Base-by-base conservation (phyloP, 2,113 vertebrate species). In the Corapipo altera region DNA sequence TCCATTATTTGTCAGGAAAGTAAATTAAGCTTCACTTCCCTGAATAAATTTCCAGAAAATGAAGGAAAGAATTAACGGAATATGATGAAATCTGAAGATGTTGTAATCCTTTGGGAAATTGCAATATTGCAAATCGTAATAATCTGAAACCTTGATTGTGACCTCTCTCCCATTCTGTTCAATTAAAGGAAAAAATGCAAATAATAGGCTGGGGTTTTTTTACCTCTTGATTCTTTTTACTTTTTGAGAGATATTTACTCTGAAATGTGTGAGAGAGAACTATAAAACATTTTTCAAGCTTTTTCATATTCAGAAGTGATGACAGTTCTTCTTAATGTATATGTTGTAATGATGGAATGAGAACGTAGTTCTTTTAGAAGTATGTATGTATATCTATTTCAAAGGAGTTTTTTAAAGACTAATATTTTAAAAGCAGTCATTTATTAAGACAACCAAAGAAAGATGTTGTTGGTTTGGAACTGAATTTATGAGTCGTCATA, bases 71-170 rank as follows among this genome's bases (percentile, higher is more conserved):
- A 80, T 91, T 85, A 87, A 85, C 64, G 21, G 49, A 67, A 58
- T 78, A 46, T 77, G 80, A 85, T 73, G 62, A 80, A 89, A 88
- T 67, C 51, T 2, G 5, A 92, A 91, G 27, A 5, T 58, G 10
- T 48, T 62, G 39, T 27, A 95, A 91, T 83, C 28, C 24, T 66
- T 70, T 59, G 95, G 48, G 87, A 96, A 93, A 95, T 87, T 78
- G 72, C 39, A 64, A 22, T 54, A 35, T 58, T 79, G 44, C 23
- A 57, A 41, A 75, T 59, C 39, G 6, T 46, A 88, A 62, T 83
- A 82, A 79, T 79, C 24, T 6, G 66, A 94, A 91, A 39, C 39
- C 7, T 89, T 30, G 24, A 41, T 16, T 67, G 8, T 2, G 1
- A 66, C 35, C 11, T 15, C 20, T 22, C 15, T 85, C 14, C 15